These are phyloP conservation scores for Montipora foliosa DNA, from an alignment of 64 coral and sea anemone genomes.

Conservation along the genomic window DNA sequence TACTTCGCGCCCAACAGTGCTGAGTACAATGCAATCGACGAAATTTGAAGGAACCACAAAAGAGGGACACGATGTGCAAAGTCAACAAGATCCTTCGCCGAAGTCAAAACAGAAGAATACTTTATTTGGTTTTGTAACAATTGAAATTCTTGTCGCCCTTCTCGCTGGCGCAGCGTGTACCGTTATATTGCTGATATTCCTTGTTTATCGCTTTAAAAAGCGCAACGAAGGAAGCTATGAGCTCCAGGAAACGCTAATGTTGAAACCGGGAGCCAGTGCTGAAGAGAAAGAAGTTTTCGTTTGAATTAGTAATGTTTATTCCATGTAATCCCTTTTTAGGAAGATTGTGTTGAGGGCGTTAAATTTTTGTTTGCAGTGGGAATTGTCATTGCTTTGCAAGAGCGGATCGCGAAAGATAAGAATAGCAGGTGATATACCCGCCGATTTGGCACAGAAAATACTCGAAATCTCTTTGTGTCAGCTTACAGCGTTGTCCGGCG, in stretches of 20 bases:
- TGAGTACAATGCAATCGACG: background rate
- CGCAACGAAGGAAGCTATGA: constrained; percentile 90
- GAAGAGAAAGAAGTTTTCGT: constrained; percentile 97
- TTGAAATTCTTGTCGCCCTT: constrained; percentile 90
- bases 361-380: background rate
- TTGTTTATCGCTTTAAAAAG: constrained; percentile 93
- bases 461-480: no score
- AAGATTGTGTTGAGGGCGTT: background rate
- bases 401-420: no score
- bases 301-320: constrained; percentile 42
- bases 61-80: background rate
- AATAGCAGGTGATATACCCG: no score
- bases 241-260: constrained; percentile 71
- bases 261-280: constrained; percentile 63
- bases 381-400: no score
- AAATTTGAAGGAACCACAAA: background rate
- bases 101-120: constrained; percentile 51
- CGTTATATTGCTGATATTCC: constrained; percentile 73
- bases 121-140: constrained; percentile 82
- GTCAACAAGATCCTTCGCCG: constrained; percentile 34
- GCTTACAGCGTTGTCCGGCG: no score
- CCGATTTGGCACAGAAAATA: no score
- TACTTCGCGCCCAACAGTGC: background rate
- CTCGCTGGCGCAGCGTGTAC: constrained; percentile 83
- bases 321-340: background rate